Conservation (phyloP, 1,140 invertebrate species). For the Ostrea denselamellosa region DNA sequence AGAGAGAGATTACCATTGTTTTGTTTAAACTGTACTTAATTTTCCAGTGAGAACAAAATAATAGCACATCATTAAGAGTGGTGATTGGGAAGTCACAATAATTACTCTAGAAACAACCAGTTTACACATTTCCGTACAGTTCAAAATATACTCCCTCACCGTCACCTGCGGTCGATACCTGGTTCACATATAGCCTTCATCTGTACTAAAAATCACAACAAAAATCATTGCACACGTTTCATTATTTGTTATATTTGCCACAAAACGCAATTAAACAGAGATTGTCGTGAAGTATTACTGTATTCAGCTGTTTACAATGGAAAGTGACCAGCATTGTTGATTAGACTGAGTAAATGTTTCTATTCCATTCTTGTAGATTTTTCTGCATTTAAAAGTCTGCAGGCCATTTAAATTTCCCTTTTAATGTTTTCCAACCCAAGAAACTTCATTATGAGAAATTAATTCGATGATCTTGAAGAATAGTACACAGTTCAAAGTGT, state of each 20-base stretch:
- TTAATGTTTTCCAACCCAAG: neutral
- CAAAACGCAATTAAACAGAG: constrained; percentile 14
- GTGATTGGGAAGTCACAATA: neutral
- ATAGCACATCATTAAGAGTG: neutral
- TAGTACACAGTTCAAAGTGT: neutral
- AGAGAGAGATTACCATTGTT: neutral
- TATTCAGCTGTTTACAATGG: constrained; percentile 16
- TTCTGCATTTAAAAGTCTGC: constrained; percentile 26
- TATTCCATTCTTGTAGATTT: constrained; percentile 2
- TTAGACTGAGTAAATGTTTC: constrained; percentile 14
- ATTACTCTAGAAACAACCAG: neutral
- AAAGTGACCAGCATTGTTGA: constrained; percentile 22
- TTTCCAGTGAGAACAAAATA: neutral
- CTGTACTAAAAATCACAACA: neutral
- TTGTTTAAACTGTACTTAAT: neutral
- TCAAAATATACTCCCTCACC: neutral
- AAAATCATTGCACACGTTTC: constrained; percentile 1
- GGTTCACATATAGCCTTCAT: neutral
- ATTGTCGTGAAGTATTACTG: neutral
- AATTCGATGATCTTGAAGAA: constrained; percentile 14
- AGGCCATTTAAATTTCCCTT: constrained; percentile 1
- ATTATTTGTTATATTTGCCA: constrained; percentile 35
- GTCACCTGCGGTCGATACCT: neutral
- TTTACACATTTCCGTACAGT: neutral
- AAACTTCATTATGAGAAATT: neutral